Evolutionary conservation across 2,797 vertebrate genomes (phyloP).

Genomic region (Hypotaenidia philippensis): DNA sequence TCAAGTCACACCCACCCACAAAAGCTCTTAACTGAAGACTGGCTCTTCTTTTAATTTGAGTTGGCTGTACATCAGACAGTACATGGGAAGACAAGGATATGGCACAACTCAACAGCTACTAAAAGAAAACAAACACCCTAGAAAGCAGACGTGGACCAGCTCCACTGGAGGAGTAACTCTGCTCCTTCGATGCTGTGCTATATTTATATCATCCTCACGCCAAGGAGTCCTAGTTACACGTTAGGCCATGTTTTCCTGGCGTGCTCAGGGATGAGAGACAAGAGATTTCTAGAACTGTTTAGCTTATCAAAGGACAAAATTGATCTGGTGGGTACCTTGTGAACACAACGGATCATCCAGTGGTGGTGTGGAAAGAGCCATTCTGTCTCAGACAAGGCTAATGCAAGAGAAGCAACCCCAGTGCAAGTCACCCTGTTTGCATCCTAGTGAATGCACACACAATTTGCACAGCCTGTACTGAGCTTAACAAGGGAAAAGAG

Average conservation of each 20-base stretch:
- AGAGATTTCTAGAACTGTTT: neutral
- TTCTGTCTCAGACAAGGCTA: neutral
- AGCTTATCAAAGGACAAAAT: neutral
- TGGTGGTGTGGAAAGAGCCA: rapidly evolving
- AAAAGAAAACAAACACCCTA: constrained; percentile 65
- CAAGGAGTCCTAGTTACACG: neutral
- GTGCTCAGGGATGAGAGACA: neutral
- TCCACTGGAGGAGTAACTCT: constrained; percentile 53
- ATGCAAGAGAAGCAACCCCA: neutral
- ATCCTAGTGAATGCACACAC: rapidly evolving
- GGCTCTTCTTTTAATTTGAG: constrained; percentile 69
- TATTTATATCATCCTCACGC: neutral
- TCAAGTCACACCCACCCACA: constrained; percentile 62
- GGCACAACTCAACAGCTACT: constrained; percentile 39
- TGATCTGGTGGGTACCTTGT: neutral
- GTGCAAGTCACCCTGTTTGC: neutral
- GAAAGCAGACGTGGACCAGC: constrained; percentile 58
- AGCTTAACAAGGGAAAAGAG: neutral
- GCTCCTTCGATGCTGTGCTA: neutral
- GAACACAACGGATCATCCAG: rapidly evolving
- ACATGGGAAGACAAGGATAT: constrained; percentile 28
- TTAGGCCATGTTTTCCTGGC: neutral
- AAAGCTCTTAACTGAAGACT: constrained; percentile 53
- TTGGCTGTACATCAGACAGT: constrained; percentile 63
- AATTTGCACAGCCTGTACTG: neutral